These are phyloP conservation scores for Listronotus oregonensis DNA, from an alignment of 1,140 invertebrate species.

Conservation along the genomic window DNA sequence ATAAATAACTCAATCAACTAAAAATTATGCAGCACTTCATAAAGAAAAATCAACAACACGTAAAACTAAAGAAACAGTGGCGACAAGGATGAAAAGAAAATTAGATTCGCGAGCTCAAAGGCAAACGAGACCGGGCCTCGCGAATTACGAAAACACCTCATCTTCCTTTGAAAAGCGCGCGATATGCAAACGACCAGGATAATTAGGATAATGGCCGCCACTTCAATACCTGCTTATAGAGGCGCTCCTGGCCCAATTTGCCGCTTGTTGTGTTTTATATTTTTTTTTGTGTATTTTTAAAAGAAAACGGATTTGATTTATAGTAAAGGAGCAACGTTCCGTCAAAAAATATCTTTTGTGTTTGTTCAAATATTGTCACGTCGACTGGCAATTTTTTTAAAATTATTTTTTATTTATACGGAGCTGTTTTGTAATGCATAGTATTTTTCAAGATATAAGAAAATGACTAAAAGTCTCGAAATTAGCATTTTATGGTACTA, in stretches of 20 bases:
- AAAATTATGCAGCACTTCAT: no score
- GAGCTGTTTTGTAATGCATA: no score
- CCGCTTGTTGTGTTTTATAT: conserved; percentile 29
- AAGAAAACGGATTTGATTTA: no score
- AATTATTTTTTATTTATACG: no score
- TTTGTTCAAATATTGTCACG: no score
- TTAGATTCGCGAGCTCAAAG: conserved; percentile 55
- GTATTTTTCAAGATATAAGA: no score
- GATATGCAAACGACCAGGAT: conserved; percentile 56
- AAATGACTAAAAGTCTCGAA: no score
- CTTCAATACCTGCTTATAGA: conserved; percentile 48
- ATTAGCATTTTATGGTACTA: no score
- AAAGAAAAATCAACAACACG: conserved; percentile 55
- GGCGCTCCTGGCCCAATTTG: conserved; percentile 36
- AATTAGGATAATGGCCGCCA: conserved; percentile 56
- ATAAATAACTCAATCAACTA: no score
- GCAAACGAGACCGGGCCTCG: conserved; percentile 39
- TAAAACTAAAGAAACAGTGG: conserved; percentile 44
- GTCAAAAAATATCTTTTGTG: no score
- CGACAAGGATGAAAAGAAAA: conserved; percentile 51
- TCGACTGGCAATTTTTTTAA: no score
- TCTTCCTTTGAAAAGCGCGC: conserved; percentile 53
- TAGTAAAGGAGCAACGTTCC: no score
- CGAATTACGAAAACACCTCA: conserved; percentile 57
- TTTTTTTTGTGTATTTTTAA: not conserved